These are phyloP conservation scores for Stenopsyche tienmushanensis DNA, from an alignment of 1,140 invertebrate species.

Conservation along the genomic window DNA sequence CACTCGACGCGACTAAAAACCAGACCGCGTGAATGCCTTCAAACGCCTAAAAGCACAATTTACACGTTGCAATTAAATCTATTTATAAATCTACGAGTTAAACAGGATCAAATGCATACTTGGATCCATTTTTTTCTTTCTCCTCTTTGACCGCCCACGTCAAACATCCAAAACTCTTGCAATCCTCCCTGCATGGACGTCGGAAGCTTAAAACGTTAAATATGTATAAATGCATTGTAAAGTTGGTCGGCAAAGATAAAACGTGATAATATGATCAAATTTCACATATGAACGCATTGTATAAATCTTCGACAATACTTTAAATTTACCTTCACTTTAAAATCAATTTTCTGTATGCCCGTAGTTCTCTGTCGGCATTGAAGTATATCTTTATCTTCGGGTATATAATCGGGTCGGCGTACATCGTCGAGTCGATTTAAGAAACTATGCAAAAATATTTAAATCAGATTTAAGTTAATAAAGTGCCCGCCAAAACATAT, in stretches of 20 bases:
- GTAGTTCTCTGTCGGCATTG: constrained; percentile 69
- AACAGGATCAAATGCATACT: constrained; percentile 45
- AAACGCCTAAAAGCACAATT: constrained; percentile 65
- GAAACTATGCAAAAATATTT: constrained; percentile 58
- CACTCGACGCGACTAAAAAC: constrained; percentile 74
- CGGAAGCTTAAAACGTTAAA: constrained; percentile 44
- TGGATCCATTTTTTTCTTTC: constrained; percentile 84
- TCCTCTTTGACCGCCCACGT: constrained; percentile 79
- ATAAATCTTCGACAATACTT: too few species aligned
- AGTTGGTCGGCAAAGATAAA: too few species aligned
- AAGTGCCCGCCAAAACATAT: too few species aligned
- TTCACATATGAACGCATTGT: too few species aligned
- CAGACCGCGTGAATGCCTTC: constrained; percentile 78
- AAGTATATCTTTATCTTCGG: constrained; percentile 69
- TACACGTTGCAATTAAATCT: neutral
- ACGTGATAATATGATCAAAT: too few species aligned
- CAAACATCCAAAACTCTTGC: constrained; percentile 75
- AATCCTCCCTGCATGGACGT: constrained; percentile 65
- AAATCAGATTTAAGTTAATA: too few species aligned
- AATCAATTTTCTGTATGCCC: constrained; percentile 72
- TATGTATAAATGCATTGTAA: neutral
- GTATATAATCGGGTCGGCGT: constrained; percentile 61
- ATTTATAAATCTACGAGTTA: neutral
- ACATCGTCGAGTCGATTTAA: constrained; percentile 65
- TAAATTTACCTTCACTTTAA: constrained; percentile 60